Evolutionary conservation across 2,113 vertebrate genomes (phyloP), one percentile per base, ranked within the genome.

Genomic region (Entelurus aequoreus): DNA sequence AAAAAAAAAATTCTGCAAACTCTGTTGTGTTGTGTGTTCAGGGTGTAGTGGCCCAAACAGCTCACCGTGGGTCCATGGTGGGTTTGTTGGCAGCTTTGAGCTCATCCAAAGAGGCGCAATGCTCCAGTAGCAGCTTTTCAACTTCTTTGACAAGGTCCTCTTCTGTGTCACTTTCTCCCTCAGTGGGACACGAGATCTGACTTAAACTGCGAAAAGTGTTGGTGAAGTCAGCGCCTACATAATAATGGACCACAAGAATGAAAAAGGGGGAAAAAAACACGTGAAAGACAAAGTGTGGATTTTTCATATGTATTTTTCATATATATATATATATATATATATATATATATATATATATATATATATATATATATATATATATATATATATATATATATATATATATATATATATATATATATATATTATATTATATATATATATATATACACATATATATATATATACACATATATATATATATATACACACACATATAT

Each of bases 61-160:
- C 69, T 85, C 86, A 98, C 96, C 96, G 93, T 72, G 94, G 93
- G 69, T 97, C 94, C 94, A 98, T 97, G n/a, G 88, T 93, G 4
- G 95, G 93, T 61, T 87, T 94, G 80, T 89, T 94, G 49, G 92
- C 92, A 2, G 92, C 84, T 79, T 88, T 93, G 6, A 99, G 83
- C 84, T 98, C 96, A 77, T 97, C 93, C 47, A 96, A 60, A 60
- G 93, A 93, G 60, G 96, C 92, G 14, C 95, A 98, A 69, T 99
- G 94, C 44, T 87, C 80, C 48, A 86, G 62, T 46, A 98, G 82
- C 6, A 88, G 54, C 0, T 89, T 83, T 75, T 92, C 68, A 44
- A 92, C 90, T 51, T 84, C 83, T 13, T 81, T 89, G 19, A 88
- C 6, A 4, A 52, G 50, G 1, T 73, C 86, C 12, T 83, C 53